Conservation (phyloP, 2,113 vertebrate species). For the Hippoglossus stenolepis region DNA sequence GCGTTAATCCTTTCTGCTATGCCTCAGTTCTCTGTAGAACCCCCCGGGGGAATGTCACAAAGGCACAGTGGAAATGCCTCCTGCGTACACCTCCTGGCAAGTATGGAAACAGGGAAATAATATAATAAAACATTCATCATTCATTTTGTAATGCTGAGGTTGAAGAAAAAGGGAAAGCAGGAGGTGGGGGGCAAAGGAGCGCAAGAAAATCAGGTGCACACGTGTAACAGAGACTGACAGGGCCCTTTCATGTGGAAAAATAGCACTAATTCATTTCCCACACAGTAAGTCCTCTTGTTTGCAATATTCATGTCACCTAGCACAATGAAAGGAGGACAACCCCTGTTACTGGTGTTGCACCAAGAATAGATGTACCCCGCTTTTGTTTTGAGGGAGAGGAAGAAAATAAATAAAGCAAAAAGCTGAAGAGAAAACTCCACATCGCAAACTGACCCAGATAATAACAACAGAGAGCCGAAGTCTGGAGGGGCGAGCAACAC, state of each 20-base stretch:
- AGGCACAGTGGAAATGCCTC: slow-evolving; percentile 53
- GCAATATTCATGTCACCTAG: slow-evolving; percentile 76
- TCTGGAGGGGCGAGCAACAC: slow-evolving; percentile 68
- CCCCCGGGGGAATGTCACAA: slow-evolving; percentile 75
- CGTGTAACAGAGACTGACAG: slow-evolving; percentile 67
- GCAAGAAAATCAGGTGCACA: slow-evolving; percentile 50
- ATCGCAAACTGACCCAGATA: slow-evolving; percentile 77
- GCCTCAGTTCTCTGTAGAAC: slow-evolving; percentile 65
- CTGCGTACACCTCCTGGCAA: slow-evolving; percentile 53
- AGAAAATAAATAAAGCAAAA: slow-evolving; percentile 40
- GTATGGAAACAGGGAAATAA: slow-evolving; percentile 65
- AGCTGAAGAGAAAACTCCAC: slow-evolving; percentile 47
- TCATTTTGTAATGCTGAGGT: slow-evolving; percentile 71
- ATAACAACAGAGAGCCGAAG: slow-evolving; percentile 55
- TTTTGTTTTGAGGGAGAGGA: slow-evolving; percentile 19
- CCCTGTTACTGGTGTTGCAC: slow-evolving; percentile 47
- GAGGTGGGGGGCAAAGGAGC: not conserved
- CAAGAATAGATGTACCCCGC: slow-evolving; percentile 64
- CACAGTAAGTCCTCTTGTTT: slow-evolving; percentile 63
- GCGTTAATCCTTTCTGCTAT: slow-evolving; percentile 70
- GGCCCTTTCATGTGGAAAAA: slow-evolving; percentile 76
- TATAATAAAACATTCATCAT: slow-evolving; percentile 75
- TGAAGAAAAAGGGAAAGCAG: slow-evolving; percentile 40
- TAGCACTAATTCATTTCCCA: slow-evolving; percentile 68
- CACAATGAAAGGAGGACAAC: slow-evolving; percentile 74